Evolutionary conservation across 1,140 invertebrate genomes (phyloP).

Genomic region (Drosophila pectinifera): DNA sequence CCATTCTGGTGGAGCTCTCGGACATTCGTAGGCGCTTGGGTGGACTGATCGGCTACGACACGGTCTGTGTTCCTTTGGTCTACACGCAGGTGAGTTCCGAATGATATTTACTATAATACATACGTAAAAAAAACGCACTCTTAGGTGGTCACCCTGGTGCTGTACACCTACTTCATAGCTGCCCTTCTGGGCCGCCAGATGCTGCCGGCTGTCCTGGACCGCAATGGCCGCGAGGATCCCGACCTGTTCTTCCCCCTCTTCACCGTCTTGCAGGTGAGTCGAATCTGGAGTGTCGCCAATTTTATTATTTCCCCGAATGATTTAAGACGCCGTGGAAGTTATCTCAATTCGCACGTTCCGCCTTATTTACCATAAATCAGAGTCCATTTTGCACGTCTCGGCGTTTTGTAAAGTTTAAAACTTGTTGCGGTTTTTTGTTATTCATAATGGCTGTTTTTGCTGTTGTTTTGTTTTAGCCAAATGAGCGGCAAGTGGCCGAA

Average conservation of each 20-base stretch:
- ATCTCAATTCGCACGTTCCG: constrained; percentile 65
- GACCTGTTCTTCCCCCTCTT: constrained; percentile 97
- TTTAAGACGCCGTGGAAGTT: constrained; percentile 35
- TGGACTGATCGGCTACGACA: constrained; percentile 96
- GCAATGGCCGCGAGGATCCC: constrained; percentile 87
- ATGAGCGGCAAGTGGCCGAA: constrained; percentile 50
- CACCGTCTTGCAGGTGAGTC: constrained; percentile 92
- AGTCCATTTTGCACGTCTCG: constrained; percentile 64
- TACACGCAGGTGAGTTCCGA: constrained; percentile 95
- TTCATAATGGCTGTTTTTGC: constrained; percentile 31
- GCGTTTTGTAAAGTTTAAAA: constrained; percentile 54
- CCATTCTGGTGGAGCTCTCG: constrained; percentile 92
- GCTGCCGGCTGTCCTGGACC: constrained; percentile 87
- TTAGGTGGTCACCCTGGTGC: constrained; percentile 95
- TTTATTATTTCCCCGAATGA: constrained; percentile 8
- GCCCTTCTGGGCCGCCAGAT: constrained; percentile 93
- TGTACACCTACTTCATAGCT: constrained; percentile 96
- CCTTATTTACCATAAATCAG: constrained; percentile 64
- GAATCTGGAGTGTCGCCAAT: background rate
- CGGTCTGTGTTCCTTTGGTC: constrained; percentile 97
- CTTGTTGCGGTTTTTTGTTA: constrained; percentile 41
- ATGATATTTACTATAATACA: background rate
- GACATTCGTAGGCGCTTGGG: constrained; percentile 92
- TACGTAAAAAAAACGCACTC: constrained; percentile 2
- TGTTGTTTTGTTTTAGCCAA: constrained; percentile 45